Percentiles rank a stretch among this genome's conserved stretches.
Conservation (phyloP, 2,113 vertebrate species). For the Opisthocomus hoazin region DNA sequence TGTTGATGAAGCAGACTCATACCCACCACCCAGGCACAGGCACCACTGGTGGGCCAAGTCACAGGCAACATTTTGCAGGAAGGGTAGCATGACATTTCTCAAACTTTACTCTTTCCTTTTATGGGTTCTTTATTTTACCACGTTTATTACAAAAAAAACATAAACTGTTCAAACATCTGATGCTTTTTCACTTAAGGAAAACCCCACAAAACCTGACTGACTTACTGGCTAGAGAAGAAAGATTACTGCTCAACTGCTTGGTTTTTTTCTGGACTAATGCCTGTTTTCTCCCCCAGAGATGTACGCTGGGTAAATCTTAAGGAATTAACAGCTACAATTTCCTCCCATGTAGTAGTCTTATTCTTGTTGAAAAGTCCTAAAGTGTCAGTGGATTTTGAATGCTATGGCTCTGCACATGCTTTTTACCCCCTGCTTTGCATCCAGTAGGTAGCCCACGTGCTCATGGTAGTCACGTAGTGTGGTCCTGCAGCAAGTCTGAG, state of each 20-base stretch:
- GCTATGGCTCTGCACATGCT: fast-evolving
- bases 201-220: neutral
- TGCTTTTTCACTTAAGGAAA: neutral
- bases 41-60: neutral
- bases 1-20: neutral
- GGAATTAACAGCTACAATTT: neutral
- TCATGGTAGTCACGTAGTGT: neutral
- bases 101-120: neutral
- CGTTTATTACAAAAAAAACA: neutral
- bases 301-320: neutral
- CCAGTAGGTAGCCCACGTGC: fast-evolving
- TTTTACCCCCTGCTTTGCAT: neutral
- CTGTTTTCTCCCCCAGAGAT: fast-evolving
- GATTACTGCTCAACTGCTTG: neutral
- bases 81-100: neutral
- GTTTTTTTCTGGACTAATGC: neutral
- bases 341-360: neutral
- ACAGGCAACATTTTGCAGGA: neutral
- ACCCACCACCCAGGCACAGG: neutral
- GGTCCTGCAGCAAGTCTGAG: neutral
- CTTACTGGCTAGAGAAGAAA: neutral
- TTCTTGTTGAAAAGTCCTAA: neutral
- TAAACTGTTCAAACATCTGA: neutral
- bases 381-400: neutral
- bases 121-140: neutral